phyloP scores from a whole-genome alignment of 2,113 vertebrate species.

The Mixornis gularis region DNA sequence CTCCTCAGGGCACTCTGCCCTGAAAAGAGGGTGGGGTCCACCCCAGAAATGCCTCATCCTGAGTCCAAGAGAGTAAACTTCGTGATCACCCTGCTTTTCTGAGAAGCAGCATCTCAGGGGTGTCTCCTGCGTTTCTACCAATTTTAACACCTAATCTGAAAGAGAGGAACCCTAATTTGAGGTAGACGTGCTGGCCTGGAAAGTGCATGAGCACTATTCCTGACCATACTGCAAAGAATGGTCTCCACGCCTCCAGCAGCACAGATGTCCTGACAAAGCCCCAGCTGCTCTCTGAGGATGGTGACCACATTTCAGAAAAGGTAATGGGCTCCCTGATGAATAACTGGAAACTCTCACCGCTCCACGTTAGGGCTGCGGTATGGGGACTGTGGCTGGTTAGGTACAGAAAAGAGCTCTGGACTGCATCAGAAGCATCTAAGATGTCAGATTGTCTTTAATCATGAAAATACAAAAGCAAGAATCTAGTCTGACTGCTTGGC shows the following conservation, averaged over 20 bases:
- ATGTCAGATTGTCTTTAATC: background rate
- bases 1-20: background rate
- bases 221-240: background rate
- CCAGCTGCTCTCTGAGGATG: background rate
- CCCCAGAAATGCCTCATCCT: background rate
- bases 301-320: background rate
- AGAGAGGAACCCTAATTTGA: background rate
- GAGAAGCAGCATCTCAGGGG: background rate
- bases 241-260: background rate
- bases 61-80: background rate
- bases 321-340: background rate
- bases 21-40: background rate
- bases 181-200: background rate
- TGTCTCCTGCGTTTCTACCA: background rate
- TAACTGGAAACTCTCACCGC: background rate
- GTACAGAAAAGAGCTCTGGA: background rate
- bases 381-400: background rate
- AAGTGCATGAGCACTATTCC: fast-evolving
- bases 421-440: background rate
- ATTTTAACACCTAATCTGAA: background rate
- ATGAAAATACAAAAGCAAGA: constrained; percentile 1
- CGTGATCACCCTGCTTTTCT: background rate
- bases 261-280: background rate
- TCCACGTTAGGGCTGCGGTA: background rate
- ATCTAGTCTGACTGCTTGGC: background rate